Evolutionary conservation across 2,888 invertebrate genomes (phyloP).

Genomic region (Chrysotoxum bicinctum): DNA sequence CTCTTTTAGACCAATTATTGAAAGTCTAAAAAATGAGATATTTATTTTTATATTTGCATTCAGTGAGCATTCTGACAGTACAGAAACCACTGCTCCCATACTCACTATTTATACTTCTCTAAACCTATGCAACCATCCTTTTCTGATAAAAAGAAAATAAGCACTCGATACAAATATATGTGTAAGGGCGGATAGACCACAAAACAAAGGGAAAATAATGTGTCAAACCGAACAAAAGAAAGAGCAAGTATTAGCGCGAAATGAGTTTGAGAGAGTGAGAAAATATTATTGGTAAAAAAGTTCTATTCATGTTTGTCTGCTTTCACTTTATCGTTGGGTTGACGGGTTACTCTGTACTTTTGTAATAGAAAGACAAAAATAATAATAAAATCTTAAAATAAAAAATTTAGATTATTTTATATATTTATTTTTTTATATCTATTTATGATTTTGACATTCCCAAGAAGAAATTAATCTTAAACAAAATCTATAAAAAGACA

Average conservation of each 20-base stretch:
- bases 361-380: slow-evolving; percentile 45
- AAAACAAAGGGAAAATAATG: neutral
- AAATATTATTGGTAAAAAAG: neutral
- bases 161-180: neutral
- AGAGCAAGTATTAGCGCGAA: slow-evolving; percentile 1
- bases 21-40: too few relatives aligned
- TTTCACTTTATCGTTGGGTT: slow-evolving; percentile 56
- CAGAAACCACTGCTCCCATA: too few relatives aligned
- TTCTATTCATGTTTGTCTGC: slow-evolving; percentile 66
- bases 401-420: slow-evolving; percentile 33
- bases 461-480: neutral
- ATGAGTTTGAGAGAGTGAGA: neutral
- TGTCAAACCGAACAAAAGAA: slow-evolving; percentile 43
- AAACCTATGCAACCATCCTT: neutral
- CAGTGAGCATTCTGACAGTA: too few relatives aligned
- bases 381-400: slow-evolving; percentile 37
- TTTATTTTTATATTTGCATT: too few relatives aligned
- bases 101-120: neutral
- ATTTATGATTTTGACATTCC: slow-evolving; percentile 59
- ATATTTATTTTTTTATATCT: slow-evolving; percentile 15
- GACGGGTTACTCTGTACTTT: slow-evolving; percentile 19
- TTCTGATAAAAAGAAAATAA: neutral
- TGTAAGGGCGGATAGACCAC: too few relatives aligned
- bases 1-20: neutral
- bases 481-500: slow-evolving; percentile 29